Base-by-base conservation (phyloP, 2,797 vertebrate species). In the Rhynchonycteris naso region DNA sequence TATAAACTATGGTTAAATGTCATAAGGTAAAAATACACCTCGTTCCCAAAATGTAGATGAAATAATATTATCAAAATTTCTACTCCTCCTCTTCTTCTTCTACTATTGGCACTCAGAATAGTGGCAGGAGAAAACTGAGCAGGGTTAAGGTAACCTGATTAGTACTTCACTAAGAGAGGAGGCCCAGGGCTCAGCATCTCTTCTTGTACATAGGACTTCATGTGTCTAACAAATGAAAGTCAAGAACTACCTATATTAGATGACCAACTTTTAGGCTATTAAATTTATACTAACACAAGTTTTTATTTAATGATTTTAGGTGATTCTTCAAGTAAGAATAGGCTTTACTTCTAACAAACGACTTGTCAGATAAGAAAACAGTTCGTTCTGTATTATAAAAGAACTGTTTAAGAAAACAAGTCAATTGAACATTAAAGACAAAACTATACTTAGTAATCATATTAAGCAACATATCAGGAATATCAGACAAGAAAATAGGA, bases 391-490 rank as follows among this genome's bases (percentile, higher is more conserved):
- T 84, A 76, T 81, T 90, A 61, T 30, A 59, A 78, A 75, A 59
- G 26, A 86, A 82, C 2, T 65, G 30, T 52, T 74, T 28, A 80
- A 92, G 28, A 93, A 58, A 91, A 65, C n/a, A n/a, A n/a, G n/a
- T n/a, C n/a, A n/a, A 69, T 2, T 93, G 68, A 68, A 52, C n/a
- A 93, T 83, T 84, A 91, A 92, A 95, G 88, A 81, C 16, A 71
- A 50, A 95, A 65, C 71, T 76, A 50, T 28, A 88, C 26, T 87
- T 80, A 76, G 13, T 92, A 94, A 68, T 91, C 21, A 14, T 38
- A 75, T 54, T 88, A 66, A 7, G 12, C 38, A 95, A 90, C 50
- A 90, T 87, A 82, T 30, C 90, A 89, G 43, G n/a, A n/a, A 90
- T 9, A 54, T 68, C 61, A 92, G 58, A 87, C 54, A 75, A 83